These are phyloP conservation scores for Drosophila kokeensis DNA, from an alignment of 2,888 invertebrate genomes.

Conservation along the genomic window DNA sequence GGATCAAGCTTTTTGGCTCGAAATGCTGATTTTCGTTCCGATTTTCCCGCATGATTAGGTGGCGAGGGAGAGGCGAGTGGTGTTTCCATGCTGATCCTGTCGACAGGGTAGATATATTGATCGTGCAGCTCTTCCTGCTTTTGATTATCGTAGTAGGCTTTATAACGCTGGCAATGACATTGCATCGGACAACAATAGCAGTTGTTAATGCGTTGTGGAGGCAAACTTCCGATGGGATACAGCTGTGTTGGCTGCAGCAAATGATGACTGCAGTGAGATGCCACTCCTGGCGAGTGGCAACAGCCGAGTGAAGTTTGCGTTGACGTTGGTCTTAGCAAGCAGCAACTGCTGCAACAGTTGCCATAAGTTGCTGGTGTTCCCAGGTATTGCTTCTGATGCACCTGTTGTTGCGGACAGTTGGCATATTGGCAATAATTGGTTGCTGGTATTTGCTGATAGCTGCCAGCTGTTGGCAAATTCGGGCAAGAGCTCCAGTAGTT, in stretches of 20 bases:
- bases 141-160: conserved; percentile 12
- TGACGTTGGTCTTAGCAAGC: conserved; percentile 26
- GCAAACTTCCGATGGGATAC: conserved; percentile 10
- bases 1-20: background rate
- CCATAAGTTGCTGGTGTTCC: conserved; percentile 20
- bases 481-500: conserved; percentile 17
- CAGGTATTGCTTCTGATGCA: conserved; percentile 2
- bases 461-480: background rate
- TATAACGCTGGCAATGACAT: conserved; percentile 16
- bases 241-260: conserved; percentile 20
- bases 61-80: too few species aligned
- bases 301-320: conserved; percentile 4
- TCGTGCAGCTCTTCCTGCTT: conserved; percentile 22
- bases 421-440: conserved; percentile 4
- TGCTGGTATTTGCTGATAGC: conserved; percentile 23
- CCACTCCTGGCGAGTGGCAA: background rate
- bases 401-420: conserved; percentile 2
- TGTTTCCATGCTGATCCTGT: background rate
- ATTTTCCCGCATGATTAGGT: background rate
- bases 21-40: background rate
- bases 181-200: conserved; percentile 29
- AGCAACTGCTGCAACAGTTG: conserved; percentile 38
- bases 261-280: conserved; percentile 13
- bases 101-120: background rate
- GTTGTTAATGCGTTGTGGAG: background rate